A percentile compares a stretch with the other conserved stretches of the same genome.
Evolutionary conservation across 2,888 invertebrate species (phyloP).

Genomic region (Dryobotodes eremita): DNA sequence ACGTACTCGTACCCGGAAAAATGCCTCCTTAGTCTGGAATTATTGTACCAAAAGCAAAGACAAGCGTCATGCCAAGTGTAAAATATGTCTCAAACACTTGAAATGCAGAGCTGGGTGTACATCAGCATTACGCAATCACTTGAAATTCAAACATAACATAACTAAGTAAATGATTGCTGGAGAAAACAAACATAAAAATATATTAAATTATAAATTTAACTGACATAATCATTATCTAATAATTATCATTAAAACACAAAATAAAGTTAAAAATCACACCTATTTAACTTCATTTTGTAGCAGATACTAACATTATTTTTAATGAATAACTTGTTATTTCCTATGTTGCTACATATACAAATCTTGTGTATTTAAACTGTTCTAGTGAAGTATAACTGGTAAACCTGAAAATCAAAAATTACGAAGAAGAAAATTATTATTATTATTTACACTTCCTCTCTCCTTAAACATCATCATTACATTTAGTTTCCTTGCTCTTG

Average conservation of each 20-base stretch:
- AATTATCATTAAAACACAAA: not conserved
- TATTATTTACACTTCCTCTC: too few species aligned
- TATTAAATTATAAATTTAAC: not conserved
- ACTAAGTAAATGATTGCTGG: not conserved
- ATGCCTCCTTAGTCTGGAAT: constrained; percentile 34
- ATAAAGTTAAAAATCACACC: not conserved
- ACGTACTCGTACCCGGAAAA: constrained; percentile 6
- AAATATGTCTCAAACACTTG: constrained; percentile 19
- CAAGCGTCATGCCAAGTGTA: constrained; percentile 7
- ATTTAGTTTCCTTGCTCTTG: too few species aligned
- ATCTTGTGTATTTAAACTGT: not conserved
- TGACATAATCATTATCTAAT: not conserved
- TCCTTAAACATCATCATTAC: too few species aligned
- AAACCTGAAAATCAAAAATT: not conserved
- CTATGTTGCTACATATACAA: not conserved
- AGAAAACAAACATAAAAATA: not conserved
- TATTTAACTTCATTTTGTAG: not conserved
- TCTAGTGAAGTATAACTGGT: not conserved
- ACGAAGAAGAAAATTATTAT: not conserved
- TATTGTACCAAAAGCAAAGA: constrained; percentile 36
- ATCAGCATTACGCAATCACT: constrained; percentile 34
- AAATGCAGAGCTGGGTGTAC: constrained; percentile 21
- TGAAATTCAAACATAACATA: constrained; percentile 19
- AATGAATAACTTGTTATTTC: not conserved
- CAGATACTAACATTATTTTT: too few species aligned